phyloP scores from a whole-genome alignment of 1,140 invertebrate genomes.

The Eubasilissa regina region DNA sequence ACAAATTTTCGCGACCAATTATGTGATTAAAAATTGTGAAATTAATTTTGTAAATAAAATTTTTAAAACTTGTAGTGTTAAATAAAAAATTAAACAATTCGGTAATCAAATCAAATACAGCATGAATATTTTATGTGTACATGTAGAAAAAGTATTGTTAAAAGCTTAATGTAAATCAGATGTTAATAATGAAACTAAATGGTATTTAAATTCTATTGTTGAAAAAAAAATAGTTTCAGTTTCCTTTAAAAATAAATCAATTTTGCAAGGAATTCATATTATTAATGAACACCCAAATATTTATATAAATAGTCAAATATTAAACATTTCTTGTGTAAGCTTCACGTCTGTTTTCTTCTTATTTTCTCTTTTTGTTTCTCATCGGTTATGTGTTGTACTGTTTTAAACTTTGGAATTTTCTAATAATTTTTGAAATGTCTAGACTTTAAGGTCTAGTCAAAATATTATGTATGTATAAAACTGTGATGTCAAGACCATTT shows the following conservation, averaged over 20 bases:
- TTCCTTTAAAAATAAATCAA: not conserved
- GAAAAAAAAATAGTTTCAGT: constrained; percentile 1
- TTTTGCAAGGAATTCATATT: too few relatives aligned
- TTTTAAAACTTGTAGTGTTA: not conserved
- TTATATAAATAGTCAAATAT: too few relatives aligned
- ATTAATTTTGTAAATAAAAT: not conserved
- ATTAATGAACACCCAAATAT: too few relatives aligned
- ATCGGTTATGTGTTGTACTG: too few relatives aligned
- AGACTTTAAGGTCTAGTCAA: not conserved
- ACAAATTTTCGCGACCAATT: not conserved
- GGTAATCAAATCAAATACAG: too few relatives aligned
- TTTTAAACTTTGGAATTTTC: not conserved
- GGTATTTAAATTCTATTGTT: not conserved
- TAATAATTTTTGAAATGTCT: not conserved
- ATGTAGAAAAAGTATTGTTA: too few relatives aligned
- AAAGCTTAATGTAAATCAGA: not conserved
- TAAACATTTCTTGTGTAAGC: too few relatives aligned
- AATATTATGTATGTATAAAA: constrained; percentile 49
- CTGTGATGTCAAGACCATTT: constrained; percentile 58
- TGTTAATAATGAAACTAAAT: constrained; percentile 10
- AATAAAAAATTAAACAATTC: too few relatives aligned
- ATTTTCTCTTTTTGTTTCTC: too few relatives aligned
- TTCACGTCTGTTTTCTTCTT: too few relatives aligned
- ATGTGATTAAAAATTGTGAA: not conserved
- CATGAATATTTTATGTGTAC: too few relatives aligned